A percentile compares a stretch with the other conserved stretches of the same genome.
Evolutionary conservation across 2,797 vertebrate genomes (phyloP).

Genomic region (Clarias platycephalus): DNA sequence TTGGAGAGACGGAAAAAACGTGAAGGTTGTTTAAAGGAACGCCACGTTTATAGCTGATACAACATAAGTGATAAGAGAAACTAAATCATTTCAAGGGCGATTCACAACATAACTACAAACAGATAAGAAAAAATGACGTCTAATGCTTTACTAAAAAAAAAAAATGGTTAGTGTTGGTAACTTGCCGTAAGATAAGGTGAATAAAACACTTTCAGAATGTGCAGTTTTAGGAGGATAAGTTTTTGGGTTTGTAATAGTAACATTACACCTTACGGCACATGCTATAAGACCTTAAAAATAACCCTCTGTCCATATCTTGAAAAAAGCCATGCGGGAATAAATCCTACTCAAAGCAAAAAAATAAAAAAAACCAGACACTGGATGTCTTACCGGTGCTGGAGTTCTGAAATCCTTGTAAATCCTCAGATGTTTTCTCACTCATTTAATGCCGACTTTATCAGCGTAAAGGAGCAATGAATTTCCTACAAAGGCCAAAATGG

Average conservation of each 20-base stretch:
- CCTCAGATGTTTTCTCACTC: conserved; percentile 58
- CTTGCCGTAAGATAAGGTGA: not conserved
- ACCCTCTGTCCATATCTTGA: not conserved
- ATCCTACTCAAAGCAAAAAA: not conserved
- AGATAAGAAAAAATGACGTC: not conserved
- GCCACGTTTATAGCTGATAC: not conserved
- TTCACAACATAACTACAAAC: not conserved
- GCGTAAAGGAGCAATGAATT: conserved; percentile 56
- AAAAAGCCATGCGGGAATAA: not conserved
- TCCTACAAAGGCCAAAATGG: conserved; percentile 47
- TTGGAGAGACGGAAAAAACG: not conserved
- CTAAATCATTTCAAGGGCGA: not conserved
- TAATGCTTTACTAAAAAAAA: not conserved
- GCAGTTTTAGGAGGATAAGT: not conserved
- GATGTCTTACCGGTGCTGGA: conserved; percentile 61
- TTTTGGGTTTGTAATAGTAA: not conserved
- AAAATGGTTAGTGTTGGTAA: not conserved
- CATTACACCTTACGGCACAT: not conserved
- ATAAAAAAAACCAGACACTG: not conserved
- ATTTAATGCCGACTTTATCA: conserved; percentile 58
- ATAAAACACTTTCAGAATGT: not conserved
- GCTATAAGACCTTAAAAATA: not conserved
- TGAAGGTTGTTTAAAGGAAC: not conserved
- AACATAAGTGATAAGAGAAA: not conserved
- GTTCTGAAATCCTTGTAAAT: conserved; percentile 54